phyloP scores from a whole-genome alignment of 2,888 invertebrate genomes.

The Tetramorium bicarinatum region DNA sequence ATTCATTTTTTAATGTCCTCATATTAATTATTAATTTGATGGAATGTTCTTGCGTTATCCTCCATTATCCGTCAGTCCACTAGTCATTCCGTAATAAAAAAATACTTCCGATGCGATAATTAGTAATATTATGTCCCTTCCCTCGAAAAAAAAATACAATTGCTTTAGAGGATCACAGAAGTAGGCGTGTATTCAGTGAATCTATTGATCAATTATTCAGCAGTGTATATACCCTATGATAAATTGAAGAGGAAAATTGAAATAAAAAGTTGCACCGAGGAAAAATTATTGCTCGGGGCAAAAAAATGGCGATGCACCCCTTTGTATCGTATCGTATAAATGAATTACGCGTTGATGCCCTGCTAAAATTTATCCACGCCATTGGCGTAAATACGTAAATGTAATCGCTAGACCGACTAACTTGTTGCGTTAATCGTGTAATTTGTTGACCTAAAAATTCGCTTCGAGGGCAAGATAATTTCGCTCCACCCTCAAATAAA shows the following conservation, averaged over 20 bases:
- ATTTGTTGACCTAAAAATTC: neutral
- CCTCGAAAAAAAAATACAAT: neutral
- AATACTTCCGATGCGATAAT: neutral
- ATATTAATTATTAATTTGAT: conserved; percentile 12
- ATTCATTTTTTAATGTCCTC: neutral
- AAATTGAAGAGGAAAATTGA: neutral
- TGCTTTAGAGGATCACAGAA: neutral
- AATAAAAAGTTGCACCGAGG: conserved; percentile 34
- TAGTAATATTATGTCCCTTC: neutral
- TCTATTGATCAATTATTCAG: conserved; percentile 9
- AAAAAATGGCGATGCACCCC: neutral
- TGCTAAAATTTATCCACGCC: neutral
- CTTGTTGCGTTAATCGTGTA: neutral
- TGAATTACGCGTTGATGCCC: neutral
- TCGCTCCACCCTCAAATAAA: neutral
- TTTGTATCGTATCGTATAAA: neutral
- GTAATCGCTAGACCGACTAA: neutral
- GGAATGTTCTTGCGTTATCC: neutral
- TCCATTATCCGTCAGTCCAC: neutral
- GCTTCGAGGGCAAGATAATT: neutral
- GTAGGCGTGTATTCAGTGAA: neutral
- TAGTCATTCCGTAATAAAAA: neutral
- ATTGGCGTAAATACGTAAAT: neutral
- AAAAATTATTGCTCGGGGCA: conserved; percentile 54
- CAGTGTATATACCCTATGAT: neutral